Evolutionary conservation across 2,113 vertebrate species (phyloP).

Genomic region (Porphyrio hochstetteri): DNA sequence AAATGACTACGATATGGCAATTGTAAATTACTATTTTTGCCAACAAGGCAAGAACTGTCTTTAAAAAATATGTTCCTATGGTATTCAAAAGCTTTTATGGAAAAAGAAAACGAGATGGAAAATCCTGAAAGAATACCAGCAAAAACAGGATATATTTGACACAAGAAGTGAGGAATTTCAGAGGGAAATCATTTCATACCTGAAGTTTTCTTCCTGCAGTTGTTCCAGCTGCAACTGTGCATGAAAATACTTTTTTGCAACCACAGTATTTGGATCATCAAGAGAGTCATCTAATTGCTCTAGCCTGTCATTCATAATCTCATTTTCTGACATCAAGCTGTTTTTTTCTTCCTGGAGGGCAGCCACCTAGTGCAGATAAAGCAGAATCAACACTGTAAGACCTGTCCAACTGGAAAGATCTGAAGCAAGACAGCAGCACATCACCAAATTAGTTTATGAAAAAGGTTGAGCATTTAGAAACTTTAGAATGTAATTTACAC

Average conservation of each 20-base stretch:
- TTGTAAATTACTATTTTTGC: neutral
- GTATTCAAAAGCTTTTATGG: neutral
- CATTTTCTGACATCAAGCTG: constrained; percentile 92
- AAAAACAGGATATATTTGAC: neutral
- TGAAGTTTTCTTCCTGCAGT: constrained; percentile 96
- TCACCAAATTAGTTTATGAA: constrained; percentile 43
- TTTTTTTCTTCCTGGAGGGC: constrained; percentile 93
- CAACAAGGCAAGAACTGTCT: neutral
- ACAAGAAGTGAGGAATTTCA: neutral
- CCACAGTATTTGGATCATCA: constrained; percentile 87
- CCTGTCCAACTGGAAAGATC: neutral
- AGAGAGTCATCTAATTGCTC: constrained; percentile 90
- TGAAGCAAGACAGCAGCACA: neutral
- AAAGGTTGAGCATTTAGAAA: neutral
- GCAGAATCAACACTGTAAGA: constrained; percentile 6
- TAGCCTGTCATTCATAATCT: constrained; percentile 90
- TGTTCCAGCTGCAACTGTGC: constrained; percentile 90
- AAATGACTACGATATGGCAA: neutral
- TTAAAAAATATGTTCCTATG: neutral
- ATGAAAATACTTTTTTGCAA: constrained; percentile 89
- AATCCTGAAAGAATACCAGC: neutral
- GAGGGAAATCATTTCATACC: constrained; percentile 67
- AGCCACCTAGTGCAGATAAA: constrained; percentile 82
- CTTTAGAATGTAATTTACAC: constrained; percentile 19
- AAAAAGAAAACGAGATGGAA: neutral